Conservation (phyloP, 2,113 vertebrate species). For the Propithecus coquereli region DNA sequence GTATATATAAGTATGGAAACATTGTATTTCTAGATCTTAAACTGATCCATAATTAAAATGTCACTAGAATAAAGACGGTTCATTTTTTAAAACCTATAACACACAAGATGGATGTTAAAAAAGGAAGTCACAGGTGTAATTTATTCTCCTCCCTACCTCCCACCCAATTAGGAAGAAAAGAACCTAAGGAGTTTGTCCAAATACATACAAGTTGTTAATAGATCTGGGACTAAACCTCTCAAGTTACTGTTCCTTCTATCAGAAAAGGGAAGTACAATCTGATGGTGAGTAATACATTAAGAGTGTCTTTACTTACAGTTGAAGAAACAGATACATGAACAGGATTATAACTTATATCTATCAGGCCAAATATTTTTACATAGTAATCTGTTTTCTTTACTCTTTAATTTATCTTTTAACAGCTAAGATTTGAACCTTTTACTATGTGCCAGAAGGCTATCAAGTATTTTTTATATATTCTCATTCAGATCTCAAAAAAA, state of each 20-base stretch:
- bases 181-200: background rate
- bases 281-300: background rate
- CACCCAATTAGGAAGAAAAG: background rate
- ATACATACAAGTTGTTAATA: background rate
- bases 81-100: background rate
- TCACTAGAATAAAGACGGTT: background rate
- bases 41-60: background rate
- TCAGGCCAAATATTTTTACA: background rate
- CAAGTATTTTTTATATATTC: background rate
- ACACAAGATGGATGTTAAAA: background rate
- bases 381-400: background rate
- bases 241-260: background rate
- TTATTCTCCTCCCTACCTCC: background rate
- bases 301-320: background rate
- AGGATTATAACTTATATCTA: background rate
- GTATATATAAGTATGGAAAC: background rate
- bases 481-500: background rate
- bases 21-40: background rate
- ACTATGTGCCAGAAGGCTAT: background rate
- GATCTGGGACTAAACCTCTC: background rate
- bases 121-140: background rate
- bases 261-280: background rate
- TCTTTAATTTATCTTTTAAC: background rate
- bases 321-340: background rate
- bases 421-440: background rate